phyloP scores from a whole-genome alignment of 2,113 vertebrate species.

The Calypte anna region DNA sequence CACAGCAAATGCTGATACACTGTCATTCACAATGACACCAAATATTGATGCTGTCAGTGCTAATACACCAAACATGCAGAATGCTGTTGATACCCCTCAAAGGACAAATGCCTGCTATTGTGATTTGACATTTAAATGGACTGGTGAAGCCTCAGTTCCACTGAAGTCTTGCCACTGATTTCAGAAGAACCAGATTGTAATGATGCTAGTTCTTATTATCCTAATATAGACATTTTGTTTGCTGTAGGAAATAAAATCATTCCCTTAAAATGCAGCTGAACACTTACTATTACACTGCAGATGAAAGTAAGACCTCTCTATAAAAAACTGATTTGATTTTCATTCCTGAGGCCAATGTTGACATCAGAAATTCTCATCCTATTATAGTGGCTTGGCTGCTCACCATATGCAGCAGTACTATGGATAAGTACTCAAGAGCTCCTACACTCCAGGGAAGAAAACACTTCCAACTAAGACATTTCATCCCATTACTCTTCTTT shows the following conservation, averaged over 20 bases:
- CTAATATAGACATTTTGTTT: background rate
- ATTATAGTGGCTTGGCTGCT: slow-evolving; percentile 34
- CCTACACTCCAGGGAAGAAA: slow-evolving; percentile 32
- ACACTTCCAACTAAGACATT: slow-evolving; percentile 1
- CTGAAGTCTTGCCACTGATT: background rate
- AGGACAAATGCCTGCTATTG: background rate
- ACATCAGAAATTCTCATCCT: slow-evolving; percentile 21
- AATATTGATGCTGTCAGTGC: background rate
- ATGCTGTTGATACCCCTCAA: background rate
- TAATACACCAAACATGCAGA: background rate
- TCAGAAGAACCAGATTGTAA: background rate
- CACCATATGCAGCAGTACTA: background rate
- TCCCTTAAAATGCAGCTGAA: background rate
- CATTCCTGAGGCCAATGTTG: background rate
- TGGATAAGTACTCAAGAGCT: background rate
- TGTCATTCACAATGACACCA: background rate
- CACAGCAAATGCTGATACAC: background rate
- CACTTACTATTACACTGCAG: background rate
- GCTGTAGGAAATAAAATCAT: background rate
- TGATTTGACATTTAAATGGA: background rate
- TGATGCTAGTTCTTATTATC: background rate
- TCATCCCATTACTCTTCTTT: slow-evolving; percentile 36
- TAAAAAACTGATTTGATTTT: background rate
- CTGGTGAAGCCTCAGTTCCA: background rate
- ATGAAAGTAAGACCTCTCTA: background rate